A percentile compares a stretch with the other conserved stretches of the same genome.
These are phyloP conservation scores for Thalpophila matura DNA, from an alignment of 2,888 invertebrate species.

Conservation along the genomic window DNA sequence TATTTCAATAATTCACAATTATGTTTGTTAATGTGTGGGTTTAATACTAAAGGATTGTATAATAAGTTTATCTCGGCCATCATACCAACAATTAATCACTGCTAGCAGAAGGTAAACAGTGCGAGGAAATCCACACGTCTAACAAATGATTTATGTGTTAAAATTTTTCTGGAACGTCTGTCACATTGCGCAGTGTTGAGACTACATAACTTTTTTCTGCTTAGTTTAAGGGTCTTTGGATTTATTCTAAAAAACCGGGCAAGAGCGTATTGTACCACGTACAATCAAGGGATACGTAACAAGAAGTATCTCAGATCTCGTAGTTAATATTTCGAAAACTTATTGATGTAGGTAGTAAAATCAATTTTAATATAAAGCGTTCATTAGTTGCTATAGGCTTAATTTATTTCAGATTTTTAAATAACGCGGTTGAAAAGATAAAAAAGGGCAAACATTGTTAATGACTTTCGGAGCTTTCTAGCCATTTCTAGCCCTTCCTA, in stretches of 20 bases:
- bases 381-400: no score
- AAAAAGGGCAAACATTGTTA: no score
- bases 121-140: constrained; percentile 52
- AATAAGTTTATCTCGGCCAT: constrained; percentile 17
- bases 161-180: constrained; percentile 44
- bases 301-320: no score
- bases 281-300: no score
- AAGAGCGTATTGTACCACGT: no score
- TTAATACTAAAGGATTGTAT: constrained; percentile 5
- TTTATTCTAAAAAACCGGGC: not conserved
- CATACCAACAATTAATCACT: constrained; percentile 39
- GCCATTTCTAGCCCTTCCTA: no score
- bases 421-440: no score
- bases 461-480: no score
- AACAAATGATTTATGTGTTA: constrained; percentile 45
- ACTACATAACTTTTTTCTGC: constrained; percentile 6
- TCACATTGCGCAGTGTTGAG: constrained; percentile 25
- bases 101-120: constrained; percentile 40
- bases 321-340: no score
- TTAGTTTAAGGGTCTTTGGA: constrained; percentile 2
- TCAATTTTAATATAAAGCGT: no score
- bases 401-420: no score
- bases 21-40: not conserved
- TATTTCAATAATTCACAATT: not conserved
- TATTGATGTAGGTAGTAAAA: no score